Percentiles rank a stretch among this genome's conserved stretches.
Conservation (phyloP, 1,140 invertebrate genomes). For the Cydia amplana region DNA sequence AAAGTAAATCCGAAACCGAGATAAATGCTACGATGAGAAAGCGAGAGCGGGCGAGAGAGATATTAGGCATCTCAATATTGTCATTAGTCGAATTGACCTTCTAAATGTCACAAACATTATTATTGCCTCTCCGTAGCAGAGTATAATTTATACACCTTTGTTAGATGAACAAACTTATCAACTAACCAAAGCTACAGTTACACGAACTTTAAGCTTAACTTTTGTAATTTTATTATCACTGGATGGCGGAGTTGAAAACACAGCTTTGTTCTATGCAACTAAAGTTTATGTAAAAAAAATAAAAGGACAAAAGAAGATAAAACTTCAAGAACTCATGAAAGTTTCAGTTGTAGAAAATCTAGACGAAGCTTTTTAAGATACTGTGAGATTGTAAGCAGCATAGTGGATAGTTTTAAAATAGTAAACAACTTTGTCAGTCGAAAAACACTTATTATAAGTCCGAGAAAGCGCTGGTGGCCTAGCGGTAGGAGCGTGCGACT, state of each 20-base stretch:
- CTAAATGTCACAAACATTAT: background rate
- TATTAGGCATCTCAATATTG: too few species aligned
- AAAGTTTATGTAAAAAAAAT: background rate
- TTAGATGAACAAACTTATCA: background rate
- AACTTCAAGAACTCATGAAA: slow-evolving; percentile 11
- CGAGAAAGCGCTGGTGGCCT: too few species aligned
- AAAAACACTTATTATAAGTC: too few species aligned
- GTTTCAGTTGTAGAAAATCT: background rate
- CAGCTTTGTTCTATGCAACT: slow-evolving; percentile 12
- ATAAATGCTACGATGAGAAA: too few species aligned
- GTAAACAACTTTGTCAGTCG: background rate
- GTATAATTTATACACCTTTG: background rate
- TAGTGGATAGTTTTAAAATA: background rate
- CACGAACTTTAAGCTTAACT: background rate
- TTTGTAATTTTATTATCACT: slow-evolving; percentile 3
- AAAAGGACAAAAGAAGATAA: slow-evolving; percentile 20
- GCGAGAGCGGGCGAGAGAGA: too few species aligned
- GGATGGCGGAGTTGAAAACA: slow-evolving; percentile 6
- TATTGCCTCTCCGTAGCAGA: background rate
- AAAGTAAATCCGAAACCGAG: too few species aligned
- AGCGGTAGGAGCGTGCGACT: too few species aligned
- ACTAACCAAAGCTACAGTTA: background rate
- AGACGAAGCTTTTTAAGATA: background rate
- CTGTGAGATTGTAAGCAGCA: background rate
- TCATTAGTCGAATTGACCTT: too few species aligned